phyloP scores from a whole-genome alignment of 2,888 invertebrate species.

The Mycalesis mineus region DNA sequence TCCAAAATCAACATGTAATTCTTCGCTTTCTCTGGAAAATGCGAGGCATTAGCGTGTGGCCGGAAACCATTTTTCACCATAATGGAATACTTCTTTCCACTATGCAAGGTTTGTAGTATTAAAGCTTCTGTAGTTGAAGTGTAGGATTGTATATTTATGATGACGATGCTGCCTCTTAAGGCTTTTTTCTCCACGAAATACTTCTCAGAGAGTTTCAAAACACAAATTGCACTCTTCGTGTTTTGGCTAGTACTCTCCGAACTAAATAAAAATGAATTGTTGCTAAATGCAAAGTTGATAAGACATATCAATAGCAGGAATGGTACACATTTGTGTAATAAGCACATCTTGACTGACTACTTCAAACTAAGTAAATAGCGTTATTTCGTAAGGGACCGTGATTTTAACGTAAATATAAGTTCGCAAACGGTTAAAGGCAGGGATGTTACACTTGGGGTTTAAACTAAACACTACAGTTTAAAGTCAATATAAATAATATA shows the following conservation, averaged over 20 bases:
- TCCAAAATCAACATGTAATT: slow-evolving; percentile 76
- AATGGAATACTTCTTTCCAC: slow-evolving; percentile 67
- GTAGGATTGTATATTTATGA: slow-evolving; percentile 71
- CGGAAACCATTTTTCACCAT: slow-evolving; percentile 75
- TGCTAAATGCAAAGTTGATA: slow-evolving; percentile 43
- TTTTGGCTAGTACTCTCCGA: slow-evolving; percentile 56
- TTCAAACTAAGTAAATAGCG: background rate
- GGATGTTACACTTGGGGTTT: background rate
- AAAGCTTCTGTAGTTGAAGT: slow-evolving; percentile 58
- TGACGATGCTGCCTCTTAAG: slow-evolving; percentile 71
- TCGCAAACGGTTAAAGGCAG: background rate
- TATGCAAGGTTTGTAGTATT: slow-evolving; percentile 66
- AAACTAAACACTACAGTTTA: too few species aligned
- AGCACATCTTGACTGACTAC: slow-evolving; percentile 12
- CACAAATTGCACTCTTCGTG: slow-evolving; percentile 68
- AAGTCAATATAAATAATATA: too few species aligned
- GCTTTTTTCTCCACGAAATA: slow-evolving; percentile 74
- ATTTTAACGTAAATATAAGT: background rate
- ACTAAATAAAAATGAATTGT: slow-evolving; percentile 58
- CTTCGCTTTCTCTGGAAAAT: slow-evolving; percentile 75
- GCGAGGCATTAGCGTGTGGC: slow-evolving; percentile 71
- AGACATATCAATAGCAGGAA: slow-evolving; percentile 30
- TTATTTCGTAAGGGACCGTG: background rate
- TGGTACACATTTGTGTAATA: slow-evolving; percentile 7
- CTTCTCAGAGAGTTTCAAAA: slow-evolving; percentile 73